Percentiles rank a stretch among this genome's conserved stretches.
phyloP scores from a whole-genome alignment of 2,888 invertebrate species.

The Agrilus cyanescens region DNA sequence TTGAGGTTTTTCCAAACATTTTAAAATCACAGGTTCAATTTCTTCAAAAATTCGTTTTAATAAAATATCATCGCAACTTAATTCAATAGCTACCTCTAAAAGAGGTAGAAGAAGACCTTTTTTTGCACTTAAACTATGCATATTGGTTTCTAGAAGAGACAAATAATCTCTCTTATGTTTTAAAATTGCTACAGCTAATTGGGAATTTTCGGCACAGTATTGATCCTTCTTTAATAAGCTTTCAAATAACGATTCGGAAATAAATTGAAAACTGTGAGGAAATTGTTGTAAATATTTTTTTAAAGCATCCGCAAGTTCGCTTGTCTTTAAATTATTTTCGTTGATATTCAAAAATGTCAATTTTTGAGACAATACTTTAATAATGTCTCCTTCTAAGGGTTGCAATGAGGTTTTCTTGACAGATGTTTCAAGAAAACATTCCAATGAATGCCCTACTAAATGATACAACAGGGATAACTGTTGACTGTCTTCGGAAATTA shows the following conservation, averaged over 20 bases:
- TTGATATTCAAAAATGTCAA: constrained; percentile 14
- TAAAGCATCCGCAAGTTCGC: constrained; percentile 43
- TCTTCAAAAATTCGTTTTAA: constrained; percentile 43
- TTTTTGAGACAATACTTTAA: constrained; percentile 16
- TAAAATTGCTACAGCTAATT: constrained; percentile 46
- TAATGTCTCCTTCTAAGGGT: constrained; percentile 15
- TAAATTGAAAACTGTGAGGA: constrained; percentile 43
- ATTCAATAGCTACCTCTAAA: constrained; percentile 37
- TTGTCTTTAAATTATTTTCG: constrained; percentile 25
- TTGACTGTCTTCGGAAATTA: constrained; percentile 4
- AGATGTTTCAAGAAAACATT: constrained; percentile 13
- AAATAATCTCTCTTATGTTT: constrained; percentile 40
- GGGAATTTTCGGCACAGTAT: constrained; percentile 44
- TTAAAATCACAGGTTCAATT: constrained; percentile 50
- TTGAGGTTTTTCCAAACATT: constrained; percentile 55
- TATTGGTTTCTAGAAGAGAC: constrained; percentile 37
- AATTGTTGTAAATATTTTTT: constrained; percentile 46
- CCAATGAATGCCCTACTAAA: constrained; percentile 16
- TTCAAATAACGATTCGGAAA: constrained; percentile 43
- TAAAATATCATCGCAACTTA: constrained; percentile 37
- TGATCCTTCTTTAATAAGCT: constrained; percentile 41
- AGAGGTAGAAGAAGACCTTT: constrained; percentile 54
- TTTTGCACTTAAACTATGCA: constrained; percentile 41
- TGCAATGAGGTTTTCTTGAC: constrained; percentile 6
- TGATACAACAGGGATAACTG: constrained; percentile 6